phyloP scores from a whole-genome alignment of 1,140 invertebrate species.

The Chelonus insularis region DNA sequence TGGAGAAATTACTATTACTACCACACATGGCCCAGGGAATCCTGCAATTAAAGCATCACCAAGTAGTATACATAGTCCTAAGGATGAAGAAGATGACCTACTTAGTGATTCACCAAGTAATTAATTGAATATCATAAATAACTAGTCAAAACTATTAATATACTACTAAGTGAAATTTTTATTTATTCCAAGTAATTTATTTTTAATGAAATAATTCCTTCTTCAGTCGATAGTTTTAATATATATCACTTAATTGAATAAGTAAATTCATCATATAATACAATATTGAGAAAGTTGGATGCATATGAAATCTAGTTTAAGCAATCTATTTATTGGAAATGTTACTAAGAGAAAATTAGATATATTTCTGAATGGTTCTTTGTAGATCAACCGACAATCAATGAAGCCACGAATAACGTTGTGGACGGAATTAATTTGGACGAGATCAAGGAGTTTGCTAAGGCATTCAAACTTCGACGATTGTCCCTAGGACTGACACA shows the following conservation, averaged over 20 bases:
- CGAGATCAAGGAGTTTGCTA: slow-evolving; percentile 98
- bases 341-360: background rate
- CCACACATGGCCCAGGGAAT: slow-evolving; percentile 65
- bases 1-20: slow-evolving; percentile 79
- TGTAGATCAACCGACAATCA: slow-evolving; percentile 86
- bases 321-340: too few species aligned
- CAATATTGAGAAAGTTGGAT: too few species aligned
- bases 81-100: slow-evolving; percentile 67
- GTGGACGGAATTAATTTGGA: slow-evolving; percentile 96
- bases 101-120: slow-evolving; percentile 82
- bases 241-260: too few species aligned
- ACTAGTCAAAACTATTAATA: too few species aligned
- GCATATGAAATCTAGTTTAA: too few species aligned
- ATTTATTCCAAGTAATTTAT: too few species aligned
- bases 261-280: too few species aligned
- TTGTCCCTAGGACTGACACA: slow-evolving; percentile 93
- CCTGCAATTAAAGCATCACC: slow-evolving; percentile 50
- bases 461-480: slow-evolving; percentile 92
- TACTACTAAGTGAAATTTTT: too few species aligned
- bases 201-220: too few species aligned
- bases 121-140: too few species aligned
- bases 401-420: slow-evolving; percentile 89
- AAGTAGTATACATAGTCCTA: slow-evolving; percentile 53
- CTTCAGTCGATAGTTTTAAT: too few species aligned
- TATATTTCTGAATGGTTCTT: background rate